These are phyloP conservation scores for Alca torda DNA, from an alignment of 2,797 vertebrate species.

Conservation along the genomic window DNA sequence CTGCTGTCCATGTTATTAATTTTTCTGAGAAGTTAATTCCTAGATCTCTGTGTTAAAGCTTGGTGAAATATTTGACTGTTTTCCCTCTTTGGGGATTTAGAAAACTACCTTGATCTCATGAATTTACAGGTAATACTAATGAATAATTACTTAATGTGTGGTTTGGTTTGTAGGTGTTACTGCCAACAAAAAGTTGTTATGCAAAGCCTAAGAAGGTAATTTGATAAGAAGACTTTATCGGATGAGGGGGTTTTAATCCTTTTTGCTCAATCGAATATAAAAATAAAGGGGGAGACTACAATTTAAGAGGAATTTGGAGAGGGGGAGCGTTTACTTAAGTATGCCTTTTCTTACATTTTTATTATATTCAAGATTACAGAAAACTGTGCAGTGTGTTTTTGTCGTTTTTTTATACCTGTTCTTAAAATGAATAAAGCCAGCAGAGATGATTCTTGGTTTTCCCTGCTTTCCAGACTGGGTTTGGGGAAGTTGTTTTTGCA, in stretches of 20 bases:
- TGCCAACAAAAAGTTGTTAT: conserved; percentile 61
- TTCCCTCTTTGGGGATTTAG: conserved; percentile 40
- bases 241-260: conserved; percentile 35
- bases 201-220: conserved; percentile 63
- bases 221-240: conserved; percentile 8
- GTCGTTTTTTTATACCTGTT: neutral
- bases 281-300: conserved; percentile 4
- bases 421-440: neutral
- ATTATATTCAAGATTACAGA: neutral
- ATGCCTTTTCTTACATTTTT: conserved; percentile 17
- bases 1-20: neutral
- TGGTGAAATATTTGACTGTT: conserved; percentile 35
- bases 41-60: conserved; percentile 21
- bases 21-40: conserved; percentile 28
- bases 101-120: conserved; percentile 37
- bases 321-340: conserved; percentile 7
- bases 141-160: conserved; percentile 54
- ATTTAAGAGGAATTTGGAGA: conserved; percentile 28
- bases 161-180: conserved; percentile 66
- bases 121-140: conserved; percentile 48
- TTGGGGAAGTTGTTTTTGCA: neutral
- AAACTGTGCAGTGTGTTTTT: neutral
- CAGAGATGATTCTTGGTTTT: neutral
- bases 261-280: conserved; percentile 18
- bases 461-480: neutral